Conservation (phyloP, 2,888 invertebrate genomes). For the Hyles lineata region DNA sequence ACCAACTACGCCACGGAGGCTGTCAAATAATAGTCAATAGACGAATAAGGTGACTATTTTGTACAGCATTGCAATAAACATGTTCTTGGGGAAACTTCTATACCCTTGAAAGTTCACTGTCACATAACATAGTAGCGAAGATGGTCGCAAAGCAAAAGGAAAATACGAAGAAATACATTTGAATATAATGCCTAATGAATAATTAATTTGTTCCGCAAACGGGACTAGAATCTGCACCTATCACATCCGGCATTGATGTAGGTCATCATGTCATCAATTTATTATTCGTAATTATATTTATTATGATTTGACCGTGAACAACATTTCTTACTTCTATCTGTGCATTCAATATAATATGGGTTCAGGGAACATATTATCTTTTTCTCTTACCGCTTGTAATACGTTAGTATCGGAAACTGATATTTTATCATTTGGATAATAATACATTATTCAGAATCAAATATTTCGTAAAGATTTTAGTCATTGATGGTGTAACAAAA, state of each 20-base stretch:
- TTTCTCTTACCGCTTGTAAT: no score
- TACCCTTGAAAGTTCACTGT: neutral
- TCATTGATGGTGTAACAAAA: no score
- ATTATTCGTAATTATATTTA: neutral
- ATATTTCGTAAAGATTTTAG: no score
- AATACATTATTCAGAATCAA: no score
- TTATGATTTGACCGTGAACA: neutral
- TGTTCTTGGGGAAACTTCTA: neutral
- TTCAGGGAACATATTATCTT: no score
- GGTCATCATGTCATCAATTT: neutral
- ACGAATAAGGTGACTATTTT: no score
- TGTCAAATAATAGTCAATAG: no score
- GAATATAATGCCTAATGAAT: conserved; percentile 19
- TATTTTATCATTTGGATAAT: no score
- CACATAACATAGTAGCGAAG: neutral
- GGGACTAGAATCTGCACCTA: neutral
- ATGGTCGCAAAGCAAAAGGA: conserved; percentile 4
- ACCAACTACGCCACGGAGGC: no score
- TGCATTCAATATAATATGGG: no score
- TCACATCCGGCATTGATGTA: neutral
- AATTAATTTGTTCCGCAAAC: conserved; percentile 20
- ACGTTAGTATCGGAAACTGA: no score
- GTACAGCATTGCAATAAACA: no score
- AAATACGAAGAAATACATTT: conserved; percentile 4
- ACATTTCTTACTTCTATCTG: neutral